Evolutionary conservation across 92 coral and sea anemone species (phyloP).

Genomic region (Actinernus sp.): DNA sequence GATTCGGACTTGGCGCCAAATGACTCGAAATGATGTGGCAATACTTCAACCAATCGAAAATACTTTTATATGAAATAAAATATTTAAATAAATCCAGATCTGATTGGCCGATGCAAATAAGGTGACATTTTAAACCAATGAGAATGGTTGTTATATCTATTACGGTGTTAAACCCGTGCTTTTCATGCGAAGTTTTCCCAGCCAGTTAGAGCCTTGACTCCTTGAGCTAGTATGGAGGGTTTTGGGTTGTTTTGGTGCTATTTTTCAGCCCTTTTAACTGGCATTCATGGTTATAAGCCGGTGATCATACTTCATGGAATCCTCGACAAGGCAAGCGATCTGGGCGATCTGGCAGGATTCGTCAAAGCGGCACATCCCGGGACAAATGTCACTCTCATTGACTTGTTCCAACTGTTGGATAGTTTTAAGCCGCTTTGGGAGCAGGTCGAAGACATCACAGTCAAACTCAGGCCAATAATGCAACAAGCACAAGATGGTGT

Average conservation of each 20-base stretch:
- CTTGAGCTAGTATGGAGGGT: not conserved
- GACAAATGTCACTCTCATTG: constrained; percentile 80
- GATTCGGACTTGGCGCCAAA: constrained; percentile 75
- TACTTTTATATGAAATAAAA: not conserved
- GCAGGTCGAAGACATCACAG: constrained; percentile 78
- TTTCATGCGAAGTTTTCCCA: not conserved
- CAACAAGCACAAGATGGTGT: constrained; percentile 82
- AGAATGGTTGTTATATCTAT: not conserved
- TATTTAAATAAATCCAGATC: not conserved
- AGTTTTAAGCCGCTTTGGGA: constrained; percentile 86
- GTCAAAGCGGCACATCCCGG: constrained; percentile 88
- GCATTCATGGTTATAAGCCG: constrained; percentile 75
- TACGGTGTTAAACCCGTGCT: no score
- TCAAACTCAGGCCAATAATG: constrained; percentile 72
- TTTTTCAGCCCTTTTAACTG: constrained; percentile 14
- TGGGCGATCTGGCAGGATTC: constrained; percentile 82
- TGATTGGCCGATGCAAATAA: not conserved
- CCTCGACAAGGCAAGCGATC: constrained; percentile 79
- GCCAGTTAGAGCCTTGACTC: not conserved
- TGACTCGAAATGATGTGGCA: constrained; percentile 28
- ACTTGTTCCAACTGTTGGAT: constrained; percentile 58
- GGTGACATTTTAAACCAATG: not conserved
- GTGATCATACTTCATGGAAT: constrained; percentile 96
- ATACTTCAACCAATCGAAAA: constrained; percentile 1
- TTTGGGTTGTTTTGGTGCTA: not conserved